Percentiles rank a stretch among this genome's conserved stretches.
Evolutionary conservation across 2,113 vertebrate genomes (phyloP).

Genomic region (Parus major): DNA sequence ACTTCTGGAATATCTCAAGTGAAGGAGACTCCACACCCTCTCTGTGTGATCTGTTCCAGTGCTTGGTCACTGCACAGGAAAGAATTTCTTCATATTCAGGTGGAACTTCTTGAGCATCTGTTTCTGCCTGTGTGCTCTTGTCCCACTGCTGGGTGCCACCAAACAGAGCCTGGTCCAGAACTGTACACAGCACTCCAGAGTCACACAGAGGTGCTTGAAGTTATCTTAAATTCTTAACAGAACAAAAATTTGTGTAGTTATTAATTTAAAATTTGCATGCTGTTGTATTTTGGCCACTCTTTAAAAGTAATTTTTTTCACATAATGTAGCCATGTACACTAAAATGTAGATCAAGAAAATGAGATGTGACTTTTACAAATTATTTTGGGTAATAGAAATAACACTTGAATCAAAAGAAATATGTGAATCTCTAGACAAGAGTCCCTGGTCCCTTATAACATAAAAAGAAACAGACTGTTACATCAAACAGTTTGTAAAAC

Average conservation of each 20-base stretch:
- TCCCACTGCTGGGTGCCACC: background rate
- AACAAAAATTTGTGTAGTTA: background rate
- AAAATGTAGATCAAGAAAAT: background rate
- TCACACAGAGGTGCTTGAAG: background rate
- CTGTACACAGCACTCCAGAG: background rate
- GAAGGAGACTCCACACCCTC: background rate
- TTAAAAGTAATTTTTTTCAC: background rate
- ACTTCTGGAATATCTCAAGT: background rate
- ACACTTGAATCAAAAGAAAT: background rate
- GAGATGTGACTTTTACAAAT: background rate
- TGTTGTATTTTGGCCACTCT: background rate
- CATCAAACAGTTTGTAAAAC: background rate
- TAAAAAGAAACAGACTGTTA: background rate
- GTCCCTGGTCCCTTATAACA: background rate
- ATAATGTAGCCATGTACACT: background rate
- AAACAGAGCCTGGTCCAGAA: background rate
- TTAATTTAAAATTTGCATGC: background rate
- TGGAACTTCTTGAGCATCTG: rapidly evolving
- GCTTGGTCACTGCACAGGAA: background rate
- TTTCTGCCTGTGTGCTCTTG: rapidly evolving
- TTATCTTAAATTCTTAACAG: background rate
- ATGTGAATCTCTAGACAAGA: background rate
- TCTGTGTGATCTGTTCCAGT: background rate
- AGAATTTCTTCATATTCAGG: background rate
- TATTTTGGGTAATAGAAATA: background rate